phyloP scores from a whole-genome alignment of 2,888 invertebrate species.

The Cordilura impudica region DNA sequence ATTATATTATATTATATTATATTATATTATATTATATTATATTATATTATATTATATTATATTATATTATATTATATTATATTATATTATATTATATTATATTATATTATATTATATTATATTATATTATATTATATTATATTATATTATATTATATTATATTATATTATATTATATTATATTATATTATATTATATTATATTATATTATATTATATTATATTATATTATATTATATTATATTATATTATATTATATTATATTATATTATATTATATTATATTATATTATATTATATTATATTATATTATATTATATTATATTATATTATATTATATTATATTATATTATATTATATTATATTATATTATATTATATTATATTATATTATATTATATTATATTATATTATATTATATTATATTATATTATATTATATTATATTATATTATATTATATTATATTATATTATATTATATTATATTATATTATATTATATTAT shows the following conservation, averaged over 20 bases:
- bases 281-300: background rate
- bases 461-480: background rate
- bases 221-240: background rate
- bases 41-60: background rate
- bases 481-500: background rate
- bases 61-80: background rate
- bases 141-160: background rate
- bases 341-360: background rate
- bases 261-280: background rate
- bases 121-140: background rate
- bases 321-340: background rate
- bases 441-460: background rate
- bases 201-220: background rate
- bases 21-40: background rate
- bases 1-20: background rate
- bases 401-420: background rate
- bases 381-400: background rate
- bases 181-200: background rate
- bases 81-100: background rate
- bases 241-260: background rate
- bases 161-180: background rate
- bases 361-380: background rate
- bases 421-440: background rate
- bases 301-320: background rate
- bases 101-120: background rate